Conservation (phyloP, 2,113 vertebrate genomes). For the Empidonax alnorum region DNA sequence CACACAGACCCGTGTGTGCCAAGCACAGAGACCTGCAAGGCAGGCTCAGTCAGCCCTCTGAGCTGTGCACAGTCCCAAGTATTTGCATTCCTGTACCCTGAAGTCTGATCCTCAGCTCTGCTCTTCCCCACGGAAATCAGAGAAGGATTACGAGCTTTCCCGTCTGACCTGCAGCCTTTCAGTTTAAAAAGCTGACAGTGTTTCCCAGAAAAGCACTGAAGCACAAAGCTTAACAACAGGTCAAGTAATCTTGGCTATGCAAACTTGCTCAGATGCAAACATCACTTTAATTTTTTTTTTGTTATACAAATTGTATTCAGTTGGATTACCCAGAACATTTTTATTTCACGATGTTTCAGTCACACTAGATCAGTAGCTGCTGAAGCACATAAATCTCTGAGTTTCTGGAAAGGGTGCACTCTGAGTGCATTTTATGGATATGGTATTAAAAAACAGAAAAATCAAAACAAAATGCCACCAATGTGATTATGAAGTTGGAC, state of each 20-base stretch:
- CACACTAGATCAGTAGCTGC: neutral
- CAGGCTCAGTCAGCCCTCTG: neutral
- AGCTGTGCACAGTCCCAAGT: rapidly evolving
- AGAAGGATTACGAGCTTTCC: neutral
- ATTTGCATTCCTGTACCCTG: neutral
- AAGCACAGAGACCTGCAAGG: rapidly evolving
- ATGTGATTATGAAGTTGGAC: neutral
- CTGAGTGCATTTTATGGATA: neutral
- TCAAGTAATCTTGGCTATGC: neutral
- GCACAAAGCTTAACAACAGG: neutral
- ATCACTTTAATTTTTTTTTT: neutral
- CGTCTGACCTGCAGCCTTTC: neutral
- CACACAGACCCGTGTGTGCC: neutral
- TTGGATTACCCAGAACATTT: neutral
- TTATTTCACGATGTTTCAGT: neutral
- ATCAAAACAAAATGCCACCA: neutral
- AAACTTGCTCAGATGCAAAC: neutral
- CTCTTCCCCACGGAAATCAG: neutral
- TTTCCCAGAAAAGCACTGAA: neutral
- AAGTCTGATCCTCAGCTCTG: neutral
- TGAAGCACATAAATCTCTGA: neutral
- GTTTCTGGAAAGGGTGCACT: neutral
- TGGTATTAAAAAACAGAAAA: neutral
- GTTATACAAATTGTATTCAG: neutral
- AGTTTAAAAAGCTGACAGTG: neutral